Percentiles rank a stretch among this genome's conserved stretches.
Conservation (phyloP, 2,113 vertebrate genomes). For the Calonectris borealis region DNA sequence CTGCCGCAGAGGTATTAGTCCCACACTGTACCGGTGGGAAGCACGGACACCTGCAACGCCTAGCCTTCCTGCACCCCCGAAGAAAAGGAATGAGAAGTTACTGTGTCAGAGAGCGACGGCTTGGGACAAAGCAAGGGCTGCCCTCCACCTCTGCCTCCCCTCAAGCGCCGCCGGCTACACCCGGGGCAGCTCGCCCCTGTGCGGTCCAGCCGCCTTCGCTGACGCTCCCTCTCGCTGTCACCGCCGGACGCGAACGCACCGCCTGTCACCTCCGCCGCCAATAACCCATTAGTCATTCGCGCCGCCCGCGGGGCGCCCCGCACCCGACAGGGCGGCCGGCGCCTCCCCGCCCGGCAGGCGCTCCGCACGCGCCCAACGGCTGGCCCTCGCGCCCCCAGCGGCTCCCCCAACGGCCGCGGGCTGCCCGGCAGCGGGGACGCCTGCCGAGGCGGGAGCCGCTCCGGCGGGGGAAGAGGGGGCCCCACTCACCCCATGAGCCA, state of each 20-base stretch:
- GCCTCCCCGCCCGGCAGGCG: not conserved
- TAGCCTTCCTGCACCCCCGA: not conserved
- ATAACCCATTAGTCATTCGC: not conserved
- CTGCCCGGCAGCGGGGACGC: not conserved
- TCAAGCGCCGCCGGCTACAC: not conserved
- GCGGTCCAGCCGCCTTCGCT: not conserved
- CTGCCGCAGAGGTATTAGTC: not conserved
- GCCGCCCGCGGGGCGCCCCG: not conserved
- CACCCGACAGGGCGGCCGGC: not conserved
- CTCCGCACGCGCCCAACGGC: not conserved
- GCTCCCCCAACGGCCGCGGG: not conserved
- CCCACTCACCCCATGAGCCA: conserved; percentile 90
- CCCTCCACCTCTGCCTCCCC: not conserved
- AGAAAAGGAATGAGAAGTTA: not conserved
- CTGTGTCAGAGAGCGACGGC: not conserved
- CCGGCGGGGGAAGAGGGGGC: not conserved
- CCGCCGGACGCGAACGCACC: not conserved
- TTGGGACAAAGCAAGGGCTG: not conserved
- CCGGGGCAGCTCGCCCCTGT: not conserved
- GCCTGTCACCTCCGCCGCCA: not conserved
- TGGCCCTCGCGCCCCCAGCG: not conserved
- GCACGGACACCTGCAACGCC: not conserved
- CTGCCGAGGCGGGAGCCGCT: not conserved
- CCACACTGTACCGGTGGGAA: not conserved
- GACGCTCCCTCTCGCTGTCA: not conserved